Conservation (phyloP, 2,113 vertebrate species). For the Tupaia tana region DNA sequence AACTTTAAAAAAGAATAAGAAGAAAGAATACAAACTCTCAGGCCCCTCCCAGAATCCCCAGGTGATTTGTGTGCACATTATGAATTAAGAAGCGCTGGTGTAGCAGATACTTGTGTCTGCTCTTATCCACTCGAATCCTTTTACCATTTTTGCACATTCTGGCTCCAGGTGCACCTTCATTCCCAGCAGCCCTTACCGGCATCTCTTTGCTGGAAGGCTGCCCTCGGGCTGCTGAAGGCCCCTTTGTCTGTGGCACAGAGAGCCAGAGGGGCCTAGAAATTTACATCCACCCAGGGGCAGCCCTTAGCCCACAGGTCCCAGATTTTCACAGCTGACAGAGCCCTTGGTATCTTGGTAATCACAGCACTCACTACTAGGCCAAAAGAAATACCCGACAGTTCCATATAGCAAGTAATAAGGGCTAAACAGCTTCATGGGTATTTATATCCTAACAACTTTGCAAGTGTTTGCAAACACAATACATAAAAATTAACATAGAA, state of each 20-base stretch:
- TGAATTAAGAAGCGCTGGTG: not conserved
- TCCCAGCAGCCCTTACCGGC: not conserved
- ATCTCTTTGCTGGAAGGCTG: not conserved
- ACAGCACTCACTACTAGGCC: not conserved
- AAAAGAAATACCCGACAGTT: not conserved
- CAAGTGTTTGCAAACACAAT: not conserved
- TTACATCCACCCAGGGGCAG: not conserved
- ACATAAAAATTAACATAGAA: not conserved
- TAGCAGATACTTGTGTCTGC: accelerated
- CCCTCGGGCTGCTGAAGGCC: not conserved
- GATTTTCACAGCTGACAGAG: not conserved
- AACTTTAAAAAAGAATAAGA: too few species aligned
- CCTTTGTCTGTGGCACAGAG: not conserved
- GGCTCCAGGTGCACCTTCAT: not conserved
- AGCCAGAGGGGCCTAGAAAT: conserved; percentile 7
- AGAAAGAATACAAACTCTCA: not conserved
- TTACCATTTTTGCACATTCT: accelerated
- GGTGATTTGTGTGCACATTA: accelerated
- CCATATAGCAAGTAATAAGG: not conserved
- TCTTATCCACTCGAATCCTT: accelerated
- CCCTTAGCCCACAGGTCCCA: not conserved
- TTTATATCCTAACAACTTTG: not conserved
- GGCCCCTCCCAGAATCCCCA: not conserved
- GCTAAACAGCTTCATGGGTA: not conserved
- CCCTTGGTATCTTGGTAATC: not conserved